Conservation (phyloP, 2,797 vertebrate genomes). For the Uromys caudimaculatus region DNA sequence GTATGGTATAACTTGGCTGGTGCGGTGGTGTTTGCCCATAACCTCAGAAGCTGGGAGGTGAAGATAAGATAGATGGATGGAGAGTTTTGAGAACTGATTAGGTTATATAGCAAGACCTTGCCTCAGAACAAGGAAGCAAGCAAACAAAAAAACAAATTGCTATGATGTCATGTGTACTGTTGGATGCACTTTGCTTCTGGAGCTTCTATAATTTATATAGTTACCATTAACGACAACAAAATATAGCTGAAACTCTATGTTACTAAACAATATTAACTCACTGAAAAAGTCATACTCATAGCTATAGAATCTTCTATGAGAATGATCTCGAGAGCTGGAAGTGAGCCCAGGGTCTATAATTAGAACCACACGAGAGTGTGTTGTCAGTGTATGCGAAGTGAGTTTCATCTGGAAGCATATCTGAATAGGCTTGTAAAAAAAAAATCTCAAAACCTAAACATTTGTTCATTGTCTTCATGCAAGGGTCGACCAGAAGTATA, state of each 20-base stretch:
- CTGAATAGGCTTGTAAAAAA: slow-evolving; percentile 60
- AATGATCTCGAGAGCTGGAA: slow-evolving; percentile 55
- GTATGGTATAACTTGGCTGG: neutral
- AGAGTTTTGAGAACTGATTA: neutral
- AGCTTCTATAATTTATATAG: slow-evolving; percentile 5
- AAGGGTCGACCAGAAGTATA: slow-evolving; percentile 31
- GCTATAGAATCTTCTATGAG: slow-evolving; percentile 60
- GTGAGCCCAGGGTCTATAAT: slow-evolving; percentile 63
- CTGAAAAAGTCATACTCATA: slow-evolving; percentile 45
- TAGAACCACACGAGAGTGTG: slow-evolving; percentile 69
- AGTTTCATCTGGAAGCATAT: slow-evolving; percentile 70
- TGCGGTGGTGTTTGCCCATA: neutral
- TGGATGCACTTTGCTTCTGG: neutral
- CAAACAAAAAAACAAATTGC: neutral
- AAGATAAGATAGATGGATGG: neutral
- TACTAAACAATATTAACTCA: slow-evolving; percentile 59
- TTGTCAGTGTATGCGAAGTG: slow-evolving; percentile 55
- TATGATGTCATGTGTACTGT: neutral
- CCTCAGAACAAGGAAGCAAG: neutral
- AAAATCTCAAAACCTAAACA: slow-evolving; percentile 65
- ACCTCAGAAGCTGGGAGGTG: neutral
- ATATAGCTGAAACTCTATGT: neutral
- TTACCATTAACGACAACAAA: slow-evolving; percentile 41
- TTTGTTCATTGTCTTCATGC: neutral
- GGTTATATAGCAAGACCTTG: neutral